Percentiles rank a stretch among this genome's conserved stretches.
Evolutionary conservation across 1,140 invertebrate species (phyloP).

Genomic region (Brachionus paranguensis): DNA sequence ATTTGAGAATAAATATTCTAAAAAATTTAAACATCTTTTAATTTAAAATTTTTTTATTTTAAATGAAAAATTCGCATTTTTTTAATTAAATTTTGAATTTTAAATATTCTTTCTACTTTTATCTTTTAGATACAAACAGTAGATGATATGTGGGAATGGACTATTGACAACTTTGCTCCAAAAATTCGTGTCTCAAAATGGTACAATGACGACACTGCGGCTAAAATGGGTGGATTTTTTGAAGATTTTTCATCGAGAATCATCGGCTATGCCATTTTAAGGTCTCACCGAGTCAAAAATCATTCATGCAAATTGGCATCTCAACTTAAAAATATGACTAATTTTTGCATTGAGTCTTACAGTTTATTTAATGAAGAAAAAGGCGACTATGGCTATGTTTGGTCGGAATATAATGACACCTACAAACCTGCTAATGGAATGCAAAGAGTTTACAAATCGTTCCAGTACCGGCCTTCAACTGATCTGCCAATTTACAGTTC

Average conservation of each 20-base stretch:
- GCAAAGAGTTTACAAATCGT: neutral
- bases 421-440: neutral
- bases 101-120: too few species aligned
- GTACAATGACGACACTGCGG: conserved; percentile 17
- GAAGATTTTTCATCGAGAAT: conserved; percentile 58
- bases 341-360: neutral
- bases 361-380: conserved; percentile 37
- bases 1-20: too few species aligned
- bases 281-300: conserved; percentile 51
- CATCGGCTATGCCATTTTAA: conserved; percentile 59
- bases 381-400: neutral
- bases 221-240: conserved; percentile 53
- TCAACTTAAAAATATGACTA: neutral
- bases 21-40: too few species aligned
- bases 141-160: conserved; percentile 13
- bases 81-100: too few species aligned
- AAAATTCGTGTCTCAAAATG: conserved; percentile 4
- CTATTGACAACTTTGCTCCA: neutral
- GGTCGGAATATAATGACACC: neutral
- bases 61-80: too few species aligned
- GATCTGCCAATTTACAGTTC: conserved; percentile 54
- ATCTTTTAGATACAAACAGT: neutral
- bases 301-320: neutral
- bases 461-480: conserved; percentile 39
- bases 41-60: too few species aligned